Conservation (phyloP, 2,888 invertebrate genomes). For the Zaprionus lineosus region DNA sequence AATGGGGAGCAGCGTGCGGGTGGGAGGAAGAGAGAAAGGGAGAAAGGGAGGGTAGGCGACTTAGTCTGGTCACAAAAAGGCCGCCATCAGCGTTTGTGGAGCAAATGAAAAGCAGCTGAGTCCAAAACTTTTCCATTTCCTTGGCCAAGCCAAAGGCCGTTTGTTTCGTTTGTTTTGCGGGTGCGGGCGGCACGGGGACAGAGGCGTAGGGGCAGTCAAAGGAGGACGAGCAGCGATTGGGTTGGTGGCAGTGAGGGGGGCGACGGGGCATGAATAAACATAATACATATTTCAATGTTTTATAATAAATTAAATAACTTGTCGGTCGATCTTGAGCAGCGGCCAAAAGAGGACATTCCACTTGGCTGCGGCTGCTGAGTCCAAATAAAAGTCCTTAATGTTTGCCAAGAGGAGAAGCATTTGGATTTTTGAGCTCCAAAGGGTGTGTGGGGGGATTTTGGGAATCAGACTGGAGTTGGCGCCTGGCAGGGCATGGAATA, state of each 20-base stretch:
- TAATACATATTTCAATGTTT: conserved; percentile 71
- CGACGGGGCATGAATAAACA: conserved; percentile 54
- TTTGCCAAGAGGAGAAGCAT: conserved; percentile 22
- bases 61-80: too few relatives aligned
- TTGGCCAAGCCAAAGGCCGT: conserved; percentile 22
- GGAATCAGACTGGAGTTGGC: conserved; percentile 6
- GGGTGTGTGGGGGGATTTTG: neutral
- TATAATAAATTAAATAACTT: conserved; percentile 74
- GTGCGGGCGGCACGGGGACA: neutral
- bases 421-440: neutral
- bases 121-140: conserved; percentile 70
- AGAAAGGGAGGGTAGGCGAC: too few relatives aligned
- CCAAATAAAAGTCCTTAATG: conserved; percentile 20
- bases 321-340: conserved; percentile 49
- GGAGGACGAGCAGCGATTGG: too few relatives aligned
- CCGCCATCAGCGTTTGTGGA: neutral
- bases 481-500: conserved; percentile 17
- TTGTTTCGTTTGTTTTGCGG: conserved; percentile 42
- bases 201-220: too few relatives aligned
- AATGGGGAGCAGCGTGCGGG: neutral
- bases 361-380: conserved; percentile 23
- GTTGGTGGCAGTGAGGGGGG: too few relatives aligned
- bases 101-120: conserved; percentile 56
- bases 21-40: too few relatives aligned
- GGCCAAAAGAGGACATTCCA: conserved; percentile 41